Evolutionary conservation across 2,113 vertebrate genomes (phyloP).

Genomic region (Sinocyclocheilus anophthalmus): DNA sequence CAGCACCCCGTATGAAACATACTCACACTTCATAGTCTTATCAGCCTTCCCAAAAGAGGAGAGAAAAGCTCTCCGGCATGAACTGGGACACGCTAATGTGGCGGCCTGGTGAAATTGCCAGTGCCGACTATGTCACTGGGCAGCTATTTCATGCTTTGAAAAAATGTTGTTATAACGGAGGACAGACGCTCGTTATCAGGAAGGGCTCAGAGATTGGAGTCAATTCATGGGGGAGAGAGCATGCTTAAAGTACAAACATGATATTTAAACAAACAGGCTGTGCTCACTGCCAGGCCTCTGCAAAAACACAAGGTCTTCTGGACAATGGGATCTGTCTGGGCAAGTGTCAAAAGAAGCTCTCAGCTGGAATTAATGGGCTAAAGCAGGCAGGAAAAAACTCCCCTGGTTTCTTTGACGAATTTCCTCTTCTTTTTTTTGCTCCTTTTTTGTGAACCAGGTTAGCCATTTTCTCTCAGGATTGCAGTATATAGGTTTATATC

Average conservation of each 20-base stretch:
- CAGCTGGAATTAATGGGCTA: conserved; percentile 82
- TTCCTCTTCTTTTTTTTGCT: conserved; percentile 26
- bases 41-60: conserved; percentile 36
- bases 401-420: conserved; percentile 49
- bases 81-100: neutral
- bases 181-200: conserved; percentile 55
- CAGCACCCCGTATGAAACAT: conserved; percentile 43
- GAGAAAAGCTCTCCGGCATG: conserved; percentile 34
- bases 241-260: conserved; percentile 59
- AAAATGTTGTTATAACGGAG: conserved; percentile 51
- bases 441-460: neutral
- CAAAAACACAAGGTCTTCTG: conserved; percentile 73
- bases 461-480: neutral
- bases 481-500: neutral
- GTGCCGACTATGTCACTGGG: conserved; percentile 25
- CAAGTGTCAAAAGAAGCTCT: conserved; percentile 80
- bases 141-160: conserved; percentile 42
- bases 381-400: conserved; percentile 64
- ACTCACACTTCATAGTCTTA: conserved; percentile 35
- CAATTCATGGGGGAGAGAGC: conserved; percentile 30
- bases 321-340: conserved; percentile 79
- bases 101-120: neutral
- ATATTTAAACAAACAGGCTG: conserved; percentile 62
- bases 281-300: conserved; percentile 67
- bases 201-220: conserved; percentile 44